Base-by-base conservation (phyloP, 2,113 vertebrate genomes). In the Cinclus cinclus region DNA sequence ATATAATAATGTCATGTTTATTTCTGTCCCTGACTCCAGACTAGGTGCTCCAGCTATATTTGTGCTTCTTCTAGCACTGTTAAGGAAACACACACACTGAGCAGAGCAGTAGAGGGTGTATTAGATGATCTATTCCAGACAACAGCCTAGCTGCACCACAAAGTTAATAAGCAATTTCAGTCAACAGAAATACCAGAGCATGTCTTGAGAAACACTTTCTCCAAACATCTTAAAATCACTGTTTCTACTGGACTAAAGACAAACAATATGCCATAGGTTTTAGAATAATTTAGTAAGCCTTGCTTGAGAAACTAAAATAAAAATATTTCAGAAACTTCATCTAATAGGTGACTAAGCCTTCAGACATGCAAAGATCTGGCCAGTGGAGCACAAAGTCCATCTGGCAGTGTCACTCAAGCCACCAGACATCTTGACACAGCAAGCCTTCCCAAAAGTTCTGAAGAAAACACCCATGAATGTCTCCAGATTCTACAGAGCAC, bases 321-420 rank as follows among this genome's bases (percentile, higher is more conserved):
- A 83, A 81, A 20, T n/a, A 76, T 41, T 83, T 65, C 11, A 81
- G 83, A 77, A 41, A 25, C 67, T 88, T 92, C 60, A 86, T 46
- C 76, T 78, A 83, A 80, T 82, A 78, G 74, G 49, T 97, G 95
- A 97, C 85, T 95, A 89, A 96, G 59, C 35, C 39, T 55, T 90
- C 56, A 96, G 82, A 89, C 79, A 95, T 30, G 49, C 3, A 2
- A 83, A 87, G 80, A 85, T 59, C 44, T 70, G 73, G 92, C 30
- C 82, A 86, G 39, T 30, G 76, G 10, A 96, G 88, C 60, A 58
- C 27, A 44, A 52, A 35, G 37, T 53, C 82, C 94, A 92, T 27
- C 27, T 96, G 96, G 67, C 84, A 44, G 12, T n/a, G 91, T 94
- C 94, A 92, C 47, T 97, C 96, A 97, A 56, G 49, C n/a, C 37